Conservation (phyloP, 1,140 invertebrate species). For the Nylanderia fulva region DNA sequence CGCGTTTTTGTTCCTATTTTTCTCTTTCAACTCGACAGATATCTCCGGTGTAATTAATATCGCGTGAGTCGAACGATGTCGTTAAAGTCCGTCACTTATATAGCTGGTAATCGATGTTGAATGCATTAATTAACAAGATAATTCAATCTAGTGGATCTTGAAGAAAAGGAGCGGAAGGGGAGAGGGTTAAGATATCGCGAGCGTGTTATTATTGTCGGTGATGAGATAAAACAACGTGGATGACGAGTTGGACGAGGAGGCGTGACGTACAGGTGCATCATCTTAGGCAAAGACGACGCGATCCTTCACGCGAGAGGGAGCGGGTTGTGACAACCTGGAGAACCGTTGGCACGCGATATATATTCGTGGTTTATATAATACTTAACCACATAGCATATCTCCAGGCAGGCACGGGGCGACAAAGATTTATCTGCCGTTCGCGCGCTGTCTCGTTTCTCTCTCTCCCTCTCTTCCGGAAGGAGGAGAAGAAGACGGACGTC, state of each 20-base stretch:
- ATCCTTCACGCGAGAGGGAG: not conserved
- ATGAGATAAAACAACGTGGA: conserved; percentile 38
- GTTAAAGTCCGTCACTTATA: not conserved
- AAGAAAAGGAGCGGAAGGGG: no score
- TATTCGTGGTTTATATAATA: conserved; percentile 61
- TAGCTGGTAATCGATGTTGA: no score
- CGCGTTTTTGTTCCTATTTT: not conserved
- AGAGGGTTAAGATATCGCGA: not conserved
- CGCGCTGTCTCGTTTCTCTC: conserved; percentile 32
- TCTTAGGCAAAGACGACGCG: conserved; percentile 17
- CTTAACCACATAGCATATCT: conserved; percentile 49
- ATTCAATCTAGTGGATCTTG: not conserved
- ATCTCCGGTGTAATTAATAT: not conserved
- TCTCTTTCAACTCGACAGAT: not conserved
- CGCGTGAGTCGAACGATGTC: not conserved
- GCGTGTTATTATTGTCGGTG: not conserved
- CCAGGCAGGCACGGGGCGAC: conserved; percentile 23
- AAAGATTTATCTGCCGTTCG: conserved; percentile 62
- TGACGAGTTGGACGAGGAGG: conserved; percentile 17
- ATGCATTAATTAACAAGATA: not conserved
- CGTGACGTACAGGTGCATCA: conserved; percentile 53
- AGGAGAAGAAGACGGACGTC: conserved; percentile 4
- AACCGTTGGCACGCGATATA: conserved; percentile 49
- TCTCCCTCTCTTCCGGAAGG: not conserved
- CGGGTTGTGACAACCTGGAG: conserved; percentile 53